Conservation (phyloP, 2,113 vertebrate genomes). For the Microcebus griseorufus region DNA sequence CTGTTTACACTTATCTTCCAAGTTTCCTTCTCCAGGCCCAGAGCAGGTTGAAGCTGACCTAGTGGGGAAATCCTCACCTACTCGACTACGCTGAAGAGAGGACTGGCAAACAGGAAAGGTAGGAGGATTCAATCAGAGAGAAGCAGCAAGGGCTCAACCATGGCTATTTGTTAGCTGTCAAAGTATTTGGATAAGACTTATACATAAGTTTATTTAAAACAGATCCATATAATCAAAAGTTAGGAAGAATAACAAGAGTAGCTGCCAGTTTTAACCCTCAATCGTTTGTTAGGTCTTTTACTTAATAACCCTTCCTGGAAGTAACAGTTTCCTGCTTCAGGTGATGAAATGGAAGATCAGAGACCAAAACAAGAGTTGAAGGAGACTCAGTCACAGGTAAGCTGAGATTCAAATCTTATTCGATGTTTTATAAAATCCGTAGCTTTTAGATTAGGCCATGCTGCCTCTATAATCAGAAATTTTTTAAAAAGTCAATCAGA, state of each 20-base stretch:
- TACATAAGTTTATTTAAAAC: no score
- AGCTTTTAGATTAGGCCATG: background rate
- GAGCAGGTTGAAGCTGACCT: constrained; percentile 90
- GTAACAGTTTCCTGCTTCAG: background rate
- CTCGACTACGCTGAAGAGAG: constrained; percentile 93
- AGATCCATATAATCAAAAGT: background rate
- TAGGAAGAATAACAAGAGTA: background rate
- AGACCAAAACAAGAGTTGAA: background rate
- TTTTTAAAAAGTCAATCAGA: background rate
- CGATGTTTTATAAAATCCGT: background rate
- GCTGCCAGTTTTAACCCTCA: background rate
- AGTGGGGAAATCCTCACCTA: constrained; percentile 93
- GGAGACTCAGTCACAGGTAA: background rate
- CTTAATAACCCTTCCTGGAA: background rate
- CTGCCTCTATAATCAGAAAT: background rate
- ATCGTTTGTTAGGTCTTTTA: background rate
- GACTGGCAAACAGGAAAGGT: constrained; percentile 87
- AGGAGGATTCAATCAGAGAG: constrained; percentile 68
- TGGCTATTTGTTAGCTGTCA: background rate
- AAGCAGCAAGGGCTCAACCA: constrained; percentile 8
- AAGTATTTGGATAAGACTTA: background rate
- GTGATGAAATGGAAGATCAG: background rate
- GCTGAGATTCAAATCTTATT: background rate
- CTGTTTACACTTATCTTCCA: constrained; percentile 98
- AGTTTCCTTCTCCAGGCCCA: constrained; percentile 92